Evolutionary conservation across 2,888 invertebrate species (phyloP), one percentile per base, ranked within the genome.

Genomic region (Bembecia ichneumoniformis): DNA sequence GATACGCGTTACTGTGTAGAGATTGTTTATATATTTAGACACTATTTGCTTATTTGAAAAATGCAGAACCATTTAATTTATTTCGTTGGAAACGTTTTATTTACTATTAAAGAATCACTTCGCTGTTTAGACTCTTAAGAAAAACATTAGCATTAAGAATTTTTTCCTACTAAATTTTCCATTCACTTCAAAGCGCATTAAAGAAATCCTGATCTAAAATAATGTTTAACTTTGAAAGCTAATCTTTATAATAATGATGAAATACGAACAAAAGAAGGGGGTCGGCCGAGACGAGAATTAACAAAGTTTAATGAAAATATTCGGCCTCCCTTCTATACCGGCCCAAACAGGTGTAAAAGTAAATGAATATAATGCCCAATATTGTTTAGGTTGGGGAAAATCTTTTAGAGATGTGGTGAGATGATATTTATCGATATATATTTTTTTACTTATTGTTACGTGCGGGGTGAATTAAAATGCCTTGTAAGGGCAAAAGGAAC

Each of bases 281-380:
- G 17, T 44, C 40, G 44, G 15, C 54, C 55, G 59, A 58, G 55
- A 62, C 60, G 66, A 60, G 73, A 77, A 79, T 82, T 79, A 79
- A 74, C 71, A 71, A 80, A 81, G 78, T 82, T 80, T 75, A 79
- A 82, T 80, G 75, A 77, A 80, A 80, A 76, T 74, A 77, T 74
- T 71, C 64, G 54, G 58, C 44, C 44, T 15, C 53, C 55, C 52
- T 46, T 46, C 54, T 49, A 54, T 58, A 59, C 58, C 58, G 55
- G 60, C 50, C 59, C 64, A 65, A 71, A 68, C 74, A 74, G 74
- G 75, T 77, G 73, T 64, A 64, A 64, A 67, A 55, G 61, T 61
- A 64, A 72, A 72, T 60, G 59, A 63, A 62, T 62, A 62, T 64
- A 62, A 67, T 64, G 57, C 56, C 52, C 59, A 53, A 59, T 60